These are phyloP conservation scores for Cephalotes varians DNA, from an alignment of 2,888 invertebrate species.

Conservation along the genomic window DNA sequence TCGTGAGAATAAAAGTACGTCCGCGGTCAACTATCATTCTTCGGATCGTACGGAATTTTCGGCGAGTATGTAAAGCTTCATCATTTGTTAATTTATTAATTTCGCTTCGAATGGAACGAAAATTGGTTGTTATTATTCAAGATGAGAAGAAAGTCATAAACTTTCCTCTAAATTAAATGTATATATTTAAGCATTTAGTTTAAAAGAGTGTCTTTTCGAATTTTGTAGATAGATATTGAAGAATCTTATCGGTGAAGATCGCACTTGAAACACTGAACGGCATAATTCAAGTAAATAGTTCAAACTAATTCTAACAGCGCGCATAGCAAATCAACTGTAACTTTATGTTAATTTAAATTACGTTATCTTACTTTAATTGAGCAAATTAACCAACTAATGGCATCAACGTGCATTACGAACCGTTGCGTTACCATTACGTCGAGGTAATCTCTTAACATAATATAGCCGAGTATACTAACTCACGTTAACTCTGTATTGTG, in stretches of 20 bases:
- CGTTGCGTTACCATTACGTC: constrained; percentile 19
- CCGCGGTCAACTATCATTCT: constrained; percentile 32
- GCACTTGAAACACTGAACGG: neutral
- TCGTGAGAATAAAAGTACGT: constrained; percentile 26
- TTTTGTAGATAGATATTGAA: neutral
- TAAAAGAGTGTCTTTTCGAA: neutral
- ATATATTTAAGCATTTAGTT: neutral
- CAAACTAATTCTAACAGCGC: neutral
- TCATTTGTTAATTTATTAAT: neutral
- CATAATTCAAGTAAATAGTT: constrained; percentile 2
- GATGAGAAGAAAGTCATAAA: neutral
- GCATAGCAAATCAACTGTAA: constrained; percentile 1
- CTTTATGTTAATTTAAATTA: constrained; percentile 31
- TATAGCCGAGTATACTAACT: constrained; percentile 29
- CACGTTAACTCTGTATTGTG: constrained; percentile 25
- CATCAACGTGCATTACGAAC: neutral
- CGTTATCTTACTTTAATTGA: constrained; percentile 17
- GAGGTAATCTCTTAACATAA: constrained; percentile 50
- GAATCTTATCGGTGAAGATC: neutral
- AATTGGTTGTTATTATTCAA: neutral
- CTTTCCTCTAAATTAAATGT: neutral
- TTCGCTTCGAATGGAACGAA: neutral
- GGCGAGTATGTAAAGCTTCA: neutral
- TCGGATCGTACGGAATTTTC: constrained; percentile 19
- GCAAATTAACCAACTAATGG: constrained; percentile 31